phyloP scores from a whole-genome alignment of 2,888 invertebrate genomes.

The Elegia similella region DNA sequence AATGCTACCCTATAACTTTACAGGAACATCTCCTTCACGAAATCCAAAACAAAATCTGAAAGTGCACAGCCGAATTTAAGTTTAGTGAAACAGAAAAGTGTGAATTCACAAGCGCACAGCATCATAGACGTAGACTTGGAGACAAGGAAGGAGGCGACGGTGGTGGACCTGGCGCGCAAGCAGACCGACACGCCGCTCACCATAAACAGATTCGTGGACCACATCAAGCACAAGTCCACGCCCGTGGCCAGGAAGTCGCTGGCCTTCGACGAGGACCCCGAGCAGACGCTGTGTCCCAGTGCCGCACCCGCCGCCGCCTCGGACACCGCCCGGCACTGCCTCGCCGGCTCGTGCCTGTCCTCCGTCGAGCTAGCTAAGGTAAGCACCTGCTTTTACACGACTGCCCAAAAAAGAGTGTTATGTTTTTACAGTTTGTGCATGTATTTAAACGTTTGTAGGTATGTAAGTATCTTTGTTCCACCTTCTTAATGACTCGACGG shows the following conservation, averaged over 20 bases:
- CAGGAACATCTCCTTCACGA: constrained; percentile 49
- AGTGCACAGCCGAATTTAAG: constrained; percentile 31
- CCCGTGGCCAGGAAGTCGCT: constrained; percentile 68
- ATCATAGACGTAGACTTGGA: constrained; percentile 50
- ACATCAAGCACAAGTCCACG: constrained; percentile 66
- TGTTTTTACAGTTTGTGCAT: no score
- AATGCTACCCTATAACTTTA: constrained; percentile 24
- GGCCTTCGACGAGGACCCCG: constrained; percentile 50
- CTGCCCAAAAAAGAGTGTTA: no score
- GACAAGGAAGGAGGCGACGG: constrained; percentile 43
- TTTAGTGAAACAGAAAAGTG: constrained; percentile 27
- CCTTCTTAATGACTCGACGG: no score
- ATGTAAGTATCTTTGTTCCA: no score
- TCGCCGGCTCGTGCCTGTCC: constrained; percentile 62
- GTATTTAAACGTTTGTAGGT: no score
- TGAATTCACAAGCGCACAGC: constrained; percentile 32
- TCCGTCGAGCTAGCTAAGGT: constrained; percentile 35
- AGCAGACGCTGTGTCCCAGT: constrained; percentile 56
- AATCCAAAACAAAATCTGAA: constrained; percentile 41
- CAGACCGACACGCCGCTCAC: constrained; percentile 57
- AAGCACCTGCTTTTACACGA: no score
- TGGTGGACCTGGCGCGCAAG: constrained; percentile 37
- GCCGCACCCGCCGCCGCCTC: constrained; percentile 39
- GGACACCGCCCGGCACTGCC: constrained; percentile 30
- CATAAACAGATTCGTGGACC: constrained; percentile 60